Percentiles rank a stretch among this genome's conserved stretches.
These are phyloP conservation scores for Melopsittacus undulatus DNA, from an alignment of 2,797 vertebrate genomes.

Conservation along the genomic window DNA sequence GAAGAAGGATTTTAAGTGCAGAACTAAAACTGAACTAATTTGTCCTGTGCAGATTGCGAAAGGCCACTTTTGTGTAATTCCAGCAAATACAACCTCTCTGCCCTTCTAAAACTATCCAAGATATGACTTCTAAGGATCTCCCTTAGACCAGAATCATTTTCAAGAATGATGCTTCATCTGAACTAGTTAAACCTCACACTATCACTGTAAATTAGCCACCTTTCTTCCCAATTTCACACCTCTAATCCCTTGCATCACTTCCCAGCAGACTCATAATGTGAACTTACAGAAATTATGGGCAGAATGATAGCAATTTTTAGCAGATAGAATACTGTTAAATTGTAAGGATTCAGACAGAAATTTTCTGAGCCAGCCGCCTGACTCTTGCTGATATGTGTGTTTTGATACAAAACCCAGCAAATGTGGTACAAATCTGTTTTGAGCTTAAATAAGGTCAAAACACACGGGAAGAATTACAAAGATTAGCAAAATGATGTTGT, in stretches of 20 bases:
- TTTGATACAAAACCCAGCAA: slow-evolving; percentile 2
- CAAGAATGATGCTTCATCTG: not conserved
- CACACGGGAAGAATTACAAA: not conserved
- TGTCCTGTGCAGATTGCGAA: not conserved
- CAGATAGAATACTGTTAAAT: not conserved
- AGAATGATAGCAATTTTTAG: not conserved
- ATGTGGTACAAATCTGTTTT: not conserved
- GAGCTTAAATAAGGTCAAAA: not conserved
- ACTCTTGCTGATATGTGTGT: not conserved
- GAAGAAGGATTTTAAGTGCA: not conserved
- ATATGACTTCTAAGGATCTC: not conserved
- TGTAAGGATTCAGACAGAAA: not conserved
- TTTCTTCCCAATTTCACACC: not conserved
- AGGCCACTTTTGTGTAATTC: not conserved
- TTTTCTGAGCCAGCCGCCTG: not conserved
- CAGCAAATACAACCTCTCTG: not conserved
- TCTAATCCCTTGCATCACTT: not conserved
- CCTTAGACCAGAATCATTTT: not conserved
- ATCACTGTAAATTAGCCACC: not conserved
- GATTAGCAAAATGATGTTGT: not conserved
- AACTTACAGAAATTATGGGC: not conserved
- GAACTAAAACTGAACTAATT: not conserved
- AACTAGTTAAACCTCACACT: not conserved
- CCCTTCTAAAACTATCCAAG: not conserved
- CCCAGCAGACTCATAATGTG: not conserved